Conservation (phyloP, 2,797 vertebrate genomes). For the Antrozous pallidus region DNA sequence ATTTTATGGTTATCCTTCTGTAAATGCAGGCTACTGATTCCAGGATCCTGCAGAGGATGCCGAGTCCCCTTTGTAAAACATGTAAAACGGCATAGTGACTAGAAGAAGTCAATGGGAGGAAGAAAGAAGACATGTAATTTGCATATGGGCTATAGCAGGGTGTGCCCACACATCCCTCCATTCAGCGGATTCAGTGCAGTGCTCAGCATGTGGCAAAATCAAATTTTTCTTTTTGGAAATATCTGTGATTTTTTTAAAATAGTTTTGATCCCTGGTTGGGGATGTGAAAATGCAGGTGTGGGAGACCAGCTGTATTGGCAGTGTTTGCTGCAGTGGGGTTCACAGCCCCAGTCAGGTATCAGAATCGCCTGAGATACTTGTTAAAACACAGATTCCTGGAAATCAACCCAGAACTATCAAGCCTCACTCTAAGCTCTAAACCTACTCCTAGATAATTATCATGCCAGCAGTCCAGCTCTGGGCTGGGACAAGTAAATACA, state of each 20-base stretch:
- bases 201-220: not conserved
- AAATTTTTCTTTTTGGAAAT: not conserved
- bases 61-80: too few species aligned
- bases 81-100: not conserved
- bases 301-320: not conserved
- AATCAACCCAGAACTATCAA: not conserved
- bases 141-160: not conserved
- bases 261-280: not conserved
- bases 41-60: not conserved
- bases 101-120: too few species aligned
- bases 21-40: not conserved
- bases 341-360: accelerated
- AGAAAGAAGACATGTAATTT: too few species aligned
- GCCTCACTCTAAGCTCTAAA: not conserved
- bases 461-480: not conserved
- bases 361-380: not conserved
- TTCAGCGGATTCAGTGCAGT: not conserved
- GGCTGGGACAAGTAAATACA: not conserved
- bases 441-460: not conserved
- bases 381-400: not conserved
- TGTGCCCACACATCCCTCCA: not conserved
- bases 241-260: not conserved
- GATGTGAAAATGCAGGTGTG: not conserved
- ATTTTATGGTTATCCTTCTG: not conserved
- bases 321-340: not conserved